Evolutionary conservation across 2,113 vertebrate genomes (phyloP).

Genomic region (Cryptomyrus ogoouensis): DNA sequence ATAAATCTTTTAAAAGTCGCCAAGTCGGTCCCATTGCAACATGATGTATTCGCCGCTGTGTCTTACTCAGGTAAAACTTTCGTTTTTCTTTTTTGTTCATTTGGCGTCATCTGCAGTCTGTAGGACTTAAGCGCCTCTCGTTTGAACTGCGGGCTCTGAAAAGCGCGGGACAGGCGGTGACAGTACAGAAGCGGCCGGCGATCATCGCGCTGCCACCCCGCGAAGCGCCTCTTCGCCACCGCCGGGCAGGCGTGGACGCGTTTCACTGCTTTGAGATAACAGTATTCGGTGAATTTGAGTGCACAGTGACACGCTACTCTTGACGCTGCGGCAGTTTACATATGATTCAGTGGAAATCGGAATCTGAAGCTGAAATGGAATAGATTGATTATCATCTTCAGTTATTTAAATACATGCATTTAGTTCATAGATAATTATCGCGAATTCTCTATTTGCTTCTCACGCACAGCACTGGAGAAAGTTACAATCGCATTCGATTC

Average conservation of each 20-base stretch:
- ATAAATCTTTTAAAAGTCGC: constrained; percentile 47
- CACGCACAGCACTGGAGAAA: not conserved
- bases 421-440: not conserved
- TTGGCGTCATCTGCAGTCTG: not conserved
- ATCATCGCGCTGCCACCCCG: not conserved
- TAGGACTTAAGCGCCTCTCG: not conserved
- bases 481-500: not conserved
- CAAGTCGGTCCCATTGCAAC: constrained; percentile 47
- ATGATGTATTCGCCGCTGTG: constrained; percentile 82
- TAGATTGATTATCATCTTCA: not conserved
- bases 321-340: not conserved
- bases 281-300: not conserved
- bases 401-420: not conserved
- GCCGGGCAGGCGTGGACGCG: not conserved
- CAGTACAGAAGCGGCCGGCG: not conserved
- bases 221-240: not conserved
- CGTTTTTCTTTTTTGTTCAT: constrained; percentile 10
- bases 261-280: not conserved
- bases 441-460: not conserved
- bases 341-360: not conserved
- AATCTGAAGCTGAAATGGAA: not conserved
- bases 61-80: constrained; percentile 71
- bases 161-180: constrained; percentile 36
- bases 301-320: not conserved
- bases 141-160: constrained; percentile 16